Percentiles rank a stretch among this genome's conserved stretches.
These are phyloP conservation scores for Phrynocephalus guinanensis DNA, from an alignment of 2,797 vertebrate genomes.

Conservation along the genomic window DNA sequence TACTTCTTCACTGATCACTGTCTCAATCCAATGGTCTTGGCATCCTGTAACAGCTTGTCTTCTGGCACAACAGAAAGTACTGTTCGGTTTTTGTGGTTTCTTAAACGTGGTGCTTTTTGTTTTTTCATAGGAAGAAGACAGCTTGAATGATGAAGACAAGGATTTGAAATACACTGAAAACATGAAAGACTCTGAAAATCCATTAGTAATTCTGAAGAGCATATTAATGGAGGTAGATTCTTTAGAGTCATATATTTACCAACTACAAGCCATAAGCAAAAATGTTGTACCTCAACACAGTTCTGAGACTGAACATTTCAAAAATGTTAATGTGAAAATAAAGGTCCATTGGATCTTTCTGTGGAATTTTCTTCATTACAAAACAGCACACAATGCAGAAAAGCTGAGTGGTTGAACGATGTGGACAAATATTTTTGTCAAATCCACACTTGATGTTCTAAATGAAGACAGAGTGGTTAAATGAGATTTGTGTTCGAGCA, in stretches of 20 bases:
- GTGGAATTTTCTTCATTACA: neutral
- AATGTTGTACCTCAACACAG: neutral
- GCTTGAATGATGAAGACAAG: conserved; percentile 73
- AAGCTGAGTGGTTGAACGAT: neutral
- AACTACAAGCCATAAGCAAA: neutral
- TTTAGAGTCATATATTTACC: neutral
- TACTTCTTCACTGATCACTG: too few species aligned
- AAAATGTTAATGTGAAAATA: neutral
- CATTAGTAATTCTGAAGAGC: conserved; percentile 81
- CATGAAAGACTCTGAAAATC: conserved; percentile 79
- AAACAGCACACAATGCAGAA: neutral
- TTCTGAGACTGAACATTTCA: neutral
- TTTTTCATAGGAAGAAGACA: conserved; percentile 83
- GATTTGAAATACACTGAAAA: conserved; percentile 69
- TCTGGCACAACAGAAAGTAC: neutral
- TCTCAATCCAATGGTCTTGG: too few species aligned
- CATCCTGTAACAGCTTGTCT: neutral
- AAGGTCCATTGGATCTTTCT: neutral
- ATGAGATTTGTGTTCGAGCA: neutral
- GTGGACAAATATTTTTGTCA: neutral
- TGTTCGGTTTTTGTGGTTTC: neutral
- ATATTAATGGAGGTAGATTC: conserved; percentile 86
- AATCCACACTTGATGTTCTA: neutral
- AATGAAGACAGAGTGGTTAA: neutral
- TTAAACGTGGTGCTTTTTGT: conserved; percentile 41